These are phyloP conservation scores for Limanda limanda DNA, from an alignment of 2,113 vertebrate species.

Conservation along the genomic window DNA sequence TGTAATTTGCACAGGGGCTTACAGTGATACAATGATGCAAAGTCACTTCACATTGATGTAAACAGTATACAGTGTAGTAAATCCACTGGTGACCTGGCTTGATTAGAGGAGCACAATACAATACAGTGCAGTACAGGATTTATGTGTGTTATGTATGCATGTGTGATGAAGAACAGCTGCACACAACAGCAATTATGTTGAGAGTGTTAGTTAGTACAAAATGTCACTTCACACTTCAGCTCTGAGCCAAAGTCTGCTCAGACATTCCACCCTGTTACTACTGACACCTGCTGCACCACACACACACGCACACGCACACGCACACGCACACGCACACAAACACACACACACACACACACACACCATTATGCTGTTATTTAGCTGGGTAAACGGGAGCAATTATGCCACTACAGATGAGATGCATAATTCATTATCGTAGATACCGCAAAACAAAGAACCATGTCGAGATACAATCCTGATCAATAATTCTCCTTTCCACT, in stretches of 20 bases:
- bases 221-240: conserved; percentile 60
- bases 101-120: too few relatives aligned
- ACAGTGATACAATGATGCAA: too few relatives aligned
- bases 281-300: conserved; percentile 38
- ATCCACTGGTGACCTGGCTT: too few relatives aligned
- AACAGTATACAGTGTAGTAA: too few relatives aligned
- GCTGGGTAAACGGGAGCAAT: too few relatives aligned
- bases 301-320: conserved; percentile 12
- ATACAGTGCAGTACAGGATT: background rate
- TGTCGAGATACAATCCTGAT: too few relatives aligned
- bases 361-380: background rate
- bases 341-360: conserved; percentile 11
- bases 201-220: conserved; percentile 51
- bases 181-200: conserved; percentile 44
- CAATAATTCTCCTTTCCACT: too few relatives aligned
- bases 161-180: conserved; percentile 46
- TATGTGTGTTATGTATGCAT: background rate
- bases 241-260: conserved; percentile 39
- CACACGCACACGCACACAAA: conserved; percentile 23
- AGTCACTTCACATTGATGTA: too few relatives aligned
- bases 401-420: too few relatives aligned
- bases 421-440: too few relatives aligned
- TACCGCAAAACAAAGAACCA: too few relatives aligned
- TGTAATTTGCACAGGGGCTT: too few relatives aligned
- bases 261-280: conserved; percentile 6